phyloP scores from a whole-genome alignment of 2,797 vertebrate species.

The Austrolebias charrua region DNA sequence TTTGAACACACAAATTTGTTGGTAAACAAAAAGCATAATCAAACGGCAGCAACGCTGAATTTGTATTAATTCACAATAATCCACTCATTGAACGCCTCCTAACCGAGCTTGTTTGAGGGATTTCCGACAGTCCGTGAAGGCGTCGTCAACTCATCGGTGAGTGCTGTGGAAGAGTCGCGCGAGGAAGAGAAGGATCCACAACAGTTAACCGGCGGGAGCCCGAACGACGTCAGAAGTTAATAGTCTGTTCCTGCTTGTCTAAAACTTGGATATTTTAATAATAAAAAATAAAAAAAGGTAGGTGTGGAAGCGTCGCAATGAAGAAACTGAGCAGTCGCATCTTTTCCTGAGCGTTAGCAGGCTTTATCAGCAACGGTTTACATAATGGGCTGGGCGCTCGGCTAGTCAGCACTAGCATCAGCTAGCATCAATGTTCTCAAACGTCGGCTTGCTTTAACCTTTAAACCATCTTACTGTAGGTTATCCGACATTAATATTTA shows the following conservation, averaged over 20 bases:
- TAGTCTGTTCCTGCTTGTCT: conserved; percentile 1
- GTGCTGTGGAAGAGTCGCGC: conserved; percentile 15
- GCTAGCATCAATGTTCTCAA: conserved; percentile 25
- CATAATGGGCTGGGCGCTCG: conserved; percentile 34
- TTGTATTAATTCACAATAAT: not conserved
- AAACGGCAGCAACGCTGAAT: not conserved
- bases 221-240: conserved; percentile 35
- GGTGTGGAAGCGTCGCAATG: not conserved
- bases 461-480: not conserved
- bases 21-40: not conserved
- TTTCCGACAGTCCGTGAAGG: conserved; percentile 44
- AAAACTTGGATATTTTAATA: not conserved
- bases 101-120: not conserved
- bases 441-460: not conserved
- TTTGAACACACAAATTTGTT: not conserved
- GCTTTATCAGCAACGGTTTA: conserved; percentile 6
- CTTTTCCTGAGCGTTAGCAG: conserved; percentile 4
- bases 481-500: not conserved
- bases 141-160: conserved; percentile 32
- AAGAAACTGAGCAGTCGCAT: conserved; percentile 6
- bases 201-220: not conserved
- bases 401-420: conserved; percentile 54
- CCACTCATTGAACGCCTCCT: not conserved
- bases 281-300: conserved; percentile 50
- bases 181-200: conserved; percentile 6